Evolutionary conservation across 2,888 invertebrate species (phyloP), one percentile per base, ranked within the genome.

Genomic region (Mythimna impura): DNA sequence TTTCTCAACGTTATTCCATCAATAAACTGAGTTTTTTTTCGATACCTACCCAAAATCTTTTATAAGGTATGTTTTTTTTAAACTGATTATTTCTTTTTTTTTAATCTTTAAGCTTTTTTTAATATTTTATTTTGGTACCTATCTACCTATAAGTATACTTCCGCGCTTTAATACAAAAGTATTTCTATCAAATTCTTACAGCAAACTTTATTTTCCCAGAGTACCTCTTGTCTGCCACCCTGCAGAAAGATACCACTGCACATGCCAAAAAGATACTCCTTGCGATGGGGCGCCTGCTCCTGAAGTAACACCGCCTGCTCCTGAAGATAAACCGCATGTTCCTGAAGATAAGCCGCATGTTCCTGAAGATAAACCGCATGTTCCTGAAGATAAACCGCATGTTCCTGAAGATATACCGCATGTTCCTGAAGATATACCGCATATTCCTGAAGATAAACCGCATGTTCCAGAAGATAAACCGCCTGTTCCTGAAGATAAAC

Each of bases 91-190:
- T 43, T 43, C 2, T 43, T 43, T 43, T 8, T 43, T 43, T 43
- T 12, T 43, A 36, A 17, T 9, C 9, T 86, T 90, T 85, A 83
- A 82, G 7, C 43, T 55, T 20, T 0, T 55, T 52, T 10, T n/a
- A 25, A 60, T 30, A 10, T 40, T 72, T 25, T 20, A 12, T 30
- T 34, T 34, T 30, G 20, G 8, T 58, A 20, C 8, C 6, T 34
- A 34, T 4, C 43, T 34, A 34, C 9, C 43, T 4, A 34, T 52
- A 36, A n/a, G 17, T 9, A 17, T 30, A 54, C 20, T 10, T n/a
- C 54, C 5, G 10, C 43, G 43, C 14, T 47, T 47, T 47, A 47
- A 17, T 20, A 47, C 1, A 12, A 43, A 47, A 47, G 47, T 47
- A 47, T 47, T 47, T 47, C 7, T 47, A 17, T 20, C 47, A 47